Evolutionary conservation across 2,113 vertebrate genomes (phyloP), one percentile per base, ranked within the genome.

Genomic region (Etheostoma spectabile): DNA sequence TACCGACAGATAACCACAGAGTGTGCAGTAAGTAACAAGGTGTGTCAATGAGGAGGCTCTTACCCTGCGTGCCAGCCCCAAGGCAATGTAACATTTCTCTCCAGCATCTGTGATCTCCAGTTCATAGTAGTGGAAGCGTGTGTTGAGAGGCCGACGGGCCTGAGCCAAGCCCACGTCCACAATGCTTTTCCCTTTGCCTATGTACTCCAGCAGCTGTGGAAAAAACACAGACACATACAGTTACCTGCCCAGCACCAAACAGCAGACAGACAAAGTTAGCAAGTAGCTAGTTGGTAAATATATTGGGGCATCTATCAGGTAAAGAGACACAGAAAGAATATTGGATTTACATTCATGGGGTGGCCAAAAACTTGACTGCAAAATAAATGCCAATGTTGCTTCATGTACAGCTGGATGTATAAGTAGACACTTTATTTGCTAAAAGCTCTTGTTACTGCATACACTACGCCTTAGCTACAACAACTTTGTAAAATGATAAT

Each of bases 51-150:
- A 67, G 53, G 68, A 62, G 79, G 14, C 45, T 74, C 95, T 89
- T 86, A 98, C 97, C 96, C 96, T 97, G 86, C 96, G 95, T 55
- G 97, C 97, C 91, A 98, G 95, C n/a, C 97, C 97, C 90, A 98
- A 86, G 46, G 97, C 97, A 6, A 98, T 98, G 89, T 98, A 98
- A 92, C 97, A 98, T 86, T 98, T 97, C 86, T 98, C 97, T 86
- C 97, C 97, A 1, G 97, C 96, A 85, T 97, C 96, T 57, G 96
- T 95, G 24, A 98, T 98, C 93, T 98, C 97, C 86, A 98, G 96
- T 79, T 98, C 97, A 14, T 96, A 98, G 94, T 98, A 98, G 91
- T 98, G 97, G 89, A 97, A 97, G 18, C 96, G 95, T 0, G 97
- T 97, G 93, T 96, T 96, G 78, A 98, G 95, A 0, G 97, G 95